A percentile compares a stretch with the other conserved stretches of the same genome.
phyloP scores from a whole-genome alignment of 2,888 invertebrate genomes.

The Agrilus cyanescens region DNA sequence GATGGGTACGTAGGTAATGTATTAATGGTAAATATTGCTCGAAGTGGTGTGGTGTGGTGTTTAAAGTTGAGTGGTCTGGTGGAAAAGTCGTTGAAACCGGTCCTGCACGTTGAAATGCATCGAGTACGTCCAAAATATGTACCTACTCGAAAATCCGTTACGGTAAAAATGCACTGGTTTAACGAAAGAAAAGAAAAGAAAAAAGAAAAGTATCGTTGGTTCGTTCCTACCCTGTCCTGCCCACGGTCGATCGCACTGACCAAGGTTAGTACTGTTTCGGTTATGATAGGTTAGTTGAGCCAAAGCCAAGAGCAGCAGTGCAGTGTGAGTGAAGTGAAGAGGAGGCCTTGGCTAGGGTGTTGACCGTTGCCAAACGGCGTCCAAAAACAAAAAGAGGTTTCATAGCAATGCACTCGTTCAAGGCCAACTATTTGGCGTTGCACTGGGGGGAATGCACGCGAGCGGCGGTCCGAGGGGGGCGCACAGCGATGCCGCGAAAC shows the following conservation, averaged over 20 bases:
- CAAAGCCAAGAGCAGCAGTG: constrained; percentile 5
- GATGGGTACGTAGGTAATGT: no score
- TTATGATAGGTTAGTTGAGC: constrained; percentile 35
- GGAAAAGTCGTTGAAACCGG: no score
- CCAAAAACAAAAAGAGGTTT: constrained; percentile 37
- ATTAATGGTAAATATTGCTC: no score
- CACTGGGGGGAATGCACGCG: constrained; percentile 17
- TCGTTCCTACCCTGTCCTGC: constrained; percentile 10
- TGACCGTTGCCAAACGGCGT: constrained; percentile 38
- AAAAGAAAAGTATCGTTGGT: constrained; percentile 5
- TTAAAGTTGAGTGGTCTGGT: no score
- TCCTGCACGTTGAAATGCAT: no score
- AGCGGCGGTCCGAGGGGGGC: constrained; percentile 18
- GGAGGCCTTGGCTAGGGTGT: constrained; percentile 36
- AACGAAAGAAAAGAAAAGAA: background rate
- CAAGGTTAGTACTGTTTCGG: constrained; percentile 27
- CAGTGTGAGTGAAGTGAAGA: constrained; percentile 20
- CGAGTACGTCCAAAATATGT: no score
- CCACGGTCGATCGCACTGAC: constrained; percentile 19
- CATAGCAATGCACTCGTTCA: constrained; percentile 39
- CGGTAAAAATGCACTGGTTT: constrained; percentile 14
- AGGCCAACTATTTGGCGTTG: constrained; percentile 37
- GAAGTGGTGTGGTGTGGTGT: no score
- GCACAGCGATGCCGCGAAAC: constrained; percentile 31
- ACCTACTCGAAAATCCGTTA: constrained; percentile 8